Evolutionary conservation across 2,888 invertebrate species (phyloP).

Genomic region (Epistrophe grossulariae): DNA sequence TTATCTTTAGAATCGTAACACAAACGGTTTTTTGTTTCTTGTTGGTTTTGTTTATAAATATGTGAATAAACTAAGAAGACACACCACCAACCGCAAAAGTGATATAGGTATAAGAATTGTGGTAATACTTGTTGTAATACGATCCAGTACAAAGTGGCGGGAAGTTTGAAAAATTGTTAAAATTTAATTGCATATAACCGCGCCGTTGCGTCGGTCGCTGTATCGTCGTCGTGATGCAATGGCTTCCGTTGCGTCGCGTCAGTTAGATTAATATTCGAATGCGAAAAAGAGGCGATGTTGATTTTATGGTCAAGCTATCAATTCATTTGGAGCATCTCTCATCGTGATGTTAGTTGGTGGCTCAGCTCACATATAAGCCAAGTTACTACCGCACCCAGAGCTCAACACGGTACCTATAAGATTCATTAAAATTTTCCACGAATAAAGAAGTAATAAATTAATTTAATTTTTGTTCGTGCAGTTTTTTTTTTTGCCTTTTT

Average conservation of each 20-base stretch:
- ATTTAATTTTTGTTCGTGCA: constrained; percentile 6
- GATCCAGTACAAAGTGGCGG: constrained; percentile 33
- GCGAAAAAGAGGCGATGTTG: constrained; percentile 43
- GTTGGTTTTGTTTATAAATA: not conserved
- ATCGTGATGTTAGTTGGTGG: not conserved
- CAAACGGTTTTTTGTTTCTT: constrained; percentile 21
- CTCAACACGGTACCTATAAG: not conserved
- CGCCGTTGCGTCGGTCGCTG: not conserved
- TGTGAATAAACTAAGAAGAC: constrained; percentile 23
- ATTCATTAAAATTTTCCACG: constrained; percentile 48
- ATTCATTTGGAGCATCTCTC: constrained; percentile 30
- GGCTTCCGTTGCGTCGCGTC: constrained; percentile 7
- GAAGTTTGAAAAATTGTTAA: constrained; percentile 54
- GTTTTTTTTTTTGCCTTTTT: not conserved
- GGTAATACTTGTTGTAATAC: constrained; percentile 36
- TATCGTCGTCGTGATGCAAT: constrained; percentile 15
- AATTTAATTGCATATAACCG: constrained; percentile 61
- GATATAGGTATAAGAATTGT: constrained; percentile 2
- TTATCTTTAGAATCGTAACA: constrained; percentile 60
- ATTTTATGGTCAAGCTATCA: constrained; percentile 53
- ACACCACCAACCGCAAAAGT: constrained; percentile 31
- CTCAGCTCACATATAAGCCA: not conserved
- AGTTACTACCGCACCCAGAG: constrained; percentile 3
- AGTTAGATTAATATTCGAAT: constrained; percentile 59
- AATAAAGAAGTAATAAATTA: constrained; percentile 42